These are phyloP conservation scores for Nanorana parkeri DNA, from an alignment of 2,113 vertebrate species.

Conservation along the genomic window DNA sequence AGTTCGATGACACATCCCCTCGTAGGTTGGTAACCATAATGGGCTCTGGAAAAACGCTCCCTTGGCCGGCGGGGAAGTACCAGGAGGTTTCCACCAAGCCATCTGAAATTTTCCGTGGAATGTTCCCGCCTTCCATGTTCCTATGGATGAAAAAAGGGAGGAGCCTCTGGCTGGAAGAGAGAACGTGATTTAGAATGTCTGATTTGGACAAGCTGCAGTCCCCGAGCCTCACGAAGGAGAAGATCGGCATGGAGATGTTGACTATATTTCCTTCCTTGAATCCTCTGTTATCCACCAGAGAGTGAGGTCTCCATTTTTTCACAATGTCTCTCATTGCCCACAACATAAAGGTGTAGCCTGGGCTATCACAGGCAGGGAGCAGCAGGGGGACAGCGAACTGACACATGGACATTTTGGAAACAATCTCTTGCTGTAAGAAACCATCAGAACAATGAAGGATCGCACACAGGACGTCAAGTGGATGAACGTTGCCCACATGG, in stretches of 20 bases:
- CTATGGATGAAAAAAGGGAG: conserved; percentile 72
- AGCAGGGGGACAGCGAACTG: too few species aligned
- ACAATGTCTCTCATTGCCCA: conserved; percentile 65
- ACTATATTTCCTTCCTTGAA: conserved; percentile 60
- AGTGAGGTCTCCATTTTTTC: conserved; percentile 16
- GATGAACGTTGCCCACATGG: conserved; percentile 70
- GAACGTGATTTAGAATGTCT: conserved; percentile 70
- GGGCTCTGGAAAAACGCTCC: too few species aligned
- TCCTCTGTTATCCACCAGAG: too few species aligned
- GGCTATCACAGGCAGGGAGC: conserved; percentile 70
- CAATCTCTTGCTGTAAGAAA: conserved; percentile 73
- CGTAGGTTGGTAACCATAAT: too few species aligned
- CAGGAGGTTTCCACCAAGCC: conserved; percentile 79
- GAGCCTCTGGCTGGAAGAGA: conserved; percentile 69
- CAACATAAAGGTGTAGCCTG: conserved; percentile 69
- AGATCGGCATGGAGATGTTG: conserved; percentile 69
- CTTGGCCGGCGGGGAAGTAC: conserved; percentile 55
- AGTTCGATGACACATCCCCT: too few species aligned
- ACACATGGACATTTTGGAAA: conserved; percentile 54
- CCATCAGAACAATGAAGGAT: conserved; percentile 72
- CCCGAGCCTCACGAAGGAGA: conserved; percentile 68
- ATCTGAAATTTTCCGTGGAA: conserved; percentile 71
- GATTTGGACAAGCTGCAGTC: conserved; percentile 76
- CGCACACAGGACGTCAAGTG: conserved; percentile 73
- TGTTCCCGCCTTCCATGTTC: conserved; percentile 63